Evolutionary conservation across 2,888 invertebrate species (phyloP), one percentile per base, ranked within the genome.

Genomic region (Drosophila macrothrix): DNA sequence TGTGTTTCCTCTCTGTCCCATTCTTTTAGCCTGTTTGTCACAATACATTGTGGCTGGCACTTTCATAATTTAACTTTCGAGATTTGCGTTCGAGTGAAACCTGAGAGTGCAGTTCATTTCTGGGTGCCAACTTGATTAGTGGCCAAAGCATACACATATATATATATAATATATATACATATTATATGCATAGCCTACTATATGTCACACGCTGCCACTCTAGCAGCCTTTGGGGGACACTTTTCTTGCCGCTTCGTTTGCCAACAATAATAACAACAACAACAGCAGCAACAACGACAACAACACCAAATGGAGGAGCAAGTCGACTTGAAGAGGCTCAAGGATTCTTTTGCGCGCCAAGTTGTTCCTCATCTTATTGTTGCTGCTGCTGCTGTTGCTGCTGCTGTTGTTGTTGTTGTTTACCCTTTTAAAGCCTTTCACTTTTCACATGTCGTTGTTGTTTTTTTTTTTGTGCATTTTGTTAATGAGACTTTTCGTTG

Each of bases 51-150:
- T 73, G 69, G 62, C 31, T 72, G 76, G 68, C 78, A 84, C 73
- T 82, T 84, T 84, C 83, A 84, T 84, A 87, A 81, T 87, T 85
- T 74, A 85, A 88, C 85, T 84, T 87, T 87, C 41, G 65, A 76
- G 76, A 81, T 76, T 78, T 64, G 58, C 43, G 22, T 64, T 69
- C 55, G 31, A 65, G 53, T 54, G 66, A 41, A 68, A 65, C 29
- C 81, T 74, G 68, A 62, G 73, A 69, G 61, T 75, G 66, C 84
- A 87, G 77, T 80, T 87, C 59, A 80, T 58, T 69, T 58, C 28
- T n/a, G 41, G 29, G 28, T 43, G 53, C 62, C 80, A 80, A 80
- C 77, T 80, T 86, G 82, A 86, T 83, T 84, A 81, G 80, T 86
- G 76, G 67, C 62, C 54, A 22, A 49, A 70, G 73, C 65, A 77